A percentile compares a stretch with the other conserved stretches of the same genome.
These are phyloP conservation scores for Drosophila imparisetae DNA, from an alignment of 2,888 invertebrate genomes.

Conservation along the genomic window DNA sequence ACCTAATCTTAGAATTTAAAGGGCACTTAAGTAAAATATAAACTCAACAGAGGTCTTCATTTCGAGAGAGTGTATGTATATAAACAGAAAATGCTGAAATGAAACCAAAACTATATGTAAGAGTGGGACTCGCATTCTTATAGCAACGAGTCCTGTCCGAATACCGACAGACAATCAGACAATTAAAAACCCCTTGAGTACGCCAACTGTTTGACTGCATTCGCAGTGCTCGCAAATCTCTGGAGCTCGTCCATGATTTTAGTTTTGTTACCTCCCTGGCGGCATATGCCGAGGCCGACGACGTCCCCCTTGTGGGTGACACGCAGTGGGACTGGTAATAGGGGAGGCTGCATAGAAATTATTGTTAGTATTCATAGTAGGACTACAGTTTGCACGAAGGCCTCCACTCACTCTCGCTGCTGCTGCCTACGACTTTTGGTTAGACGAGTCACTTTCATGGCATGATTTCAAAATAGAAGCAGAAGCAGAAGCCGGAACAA, in stretches of 20 bases:
- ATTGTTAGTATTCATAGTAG: conserved; percentile 70
- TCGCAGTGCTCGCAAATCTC: conserved; percentile 64
- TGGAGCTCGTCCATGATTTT: conserved; percentile 70
- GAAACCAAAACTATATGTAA: conserved; percentile 33
- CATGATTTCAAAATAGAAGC: not conserved
- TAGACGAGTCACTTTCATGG: conserved; percentile 43
- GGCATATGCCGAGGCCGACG: conserved; percentile 31
- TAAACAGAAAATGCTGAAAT: conserved; percentile 24
- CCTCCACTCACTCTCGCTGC: conserved; percentile 5
- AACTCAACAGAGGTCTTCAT: not conserved
- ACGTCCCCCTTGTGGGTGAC: conserved; percentile 2
- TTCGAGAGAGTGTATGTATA: conserved; percentile 31
- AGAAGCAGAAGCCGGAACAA: conserved; percentile 23
- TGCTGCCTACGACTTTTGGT: conserved; percentile 25
- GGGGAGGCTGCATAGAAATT: conserved; percentile 60
- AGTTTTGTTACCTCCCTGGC: conserved; percentile 53
- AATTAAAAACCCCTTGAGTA: conserved; percentile 75
- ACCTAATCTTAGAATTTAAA: not conserved
- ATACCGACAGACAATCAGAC: conserved; percentile 61
- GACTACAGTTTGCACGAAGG: conserved; percentile 24
- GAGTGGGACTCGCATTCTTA: conserved; percentile 1
- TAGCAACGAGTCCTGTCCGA: conserved; percentile 6
- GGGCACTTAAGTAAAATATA: not conserved
- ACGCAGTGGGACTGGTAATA: not conserved
- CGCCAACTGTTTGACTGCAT: conserved; percentile 69